Conservation (phyloP, 2,888 invertebrate genomes). For the Balanococcus diminutus region DNA sequence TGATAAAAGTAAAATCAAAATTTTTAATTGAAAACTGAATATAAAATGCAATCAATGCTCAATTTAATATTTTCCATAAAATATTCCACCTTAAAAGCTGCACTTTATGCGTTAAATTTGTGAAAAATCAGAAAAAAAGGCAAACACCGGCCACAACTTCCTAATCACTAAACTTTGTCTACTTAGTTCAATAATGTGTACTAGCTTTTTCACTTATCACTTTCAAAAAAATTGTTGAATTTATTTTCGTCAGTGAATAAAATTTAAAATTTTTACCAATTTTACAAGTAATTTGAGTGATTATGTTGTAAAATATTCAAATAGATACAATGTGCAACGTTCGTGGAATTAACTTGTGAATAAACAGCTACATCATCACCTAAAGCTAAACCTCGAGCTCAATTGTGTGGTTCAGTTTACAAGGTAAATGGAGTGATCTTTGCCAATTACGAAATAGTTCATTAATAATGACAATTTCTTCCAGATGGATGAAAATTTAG, state of each 20-base stretch:
- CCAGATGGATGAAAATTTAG: conserved; percentile 66
- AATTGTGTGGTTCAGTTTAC: not conserved
- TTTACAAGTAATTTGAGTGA: too few species aligned
- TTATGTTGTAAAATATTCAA: too few species aligned
- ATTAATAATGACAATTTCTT: too few species aligned
- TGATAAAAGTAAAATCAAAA: not conserved
- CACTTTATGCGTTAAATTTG: not conserved
- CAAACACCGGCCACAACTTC: not conserved
- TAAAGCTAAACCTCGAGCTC: too few species aligned
- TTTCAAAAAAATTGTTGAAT: too few species aligned
- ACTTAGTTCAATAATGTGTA: not conserved
- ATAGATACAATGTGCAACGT: not conserved
- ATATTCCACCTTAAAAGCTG: not conserved
- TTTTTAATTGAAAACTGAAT: not conserved
- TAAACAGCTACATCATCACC: not conserved
- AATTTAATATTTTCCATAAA: not conserved
- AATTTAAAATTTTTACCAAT: too few species aligned
- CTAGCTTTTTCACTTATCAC: not conserved
- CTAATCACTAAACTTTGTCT: not conserved
- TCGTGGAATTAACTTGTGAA: not conserved
- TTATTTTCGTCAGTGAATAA: too few species aligned
- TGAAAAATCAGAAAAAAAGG: not conserved
- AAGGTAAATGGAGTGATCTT: not conserved
- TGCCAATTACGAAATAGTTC: too few species aligned
- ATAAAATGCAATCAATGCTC: not conserved